These are phyloP conservation scores for Colistium nudipinnis DNA, from an alignment of 2,113 vertebrate species.

Conservation along the genomic window DNA sequence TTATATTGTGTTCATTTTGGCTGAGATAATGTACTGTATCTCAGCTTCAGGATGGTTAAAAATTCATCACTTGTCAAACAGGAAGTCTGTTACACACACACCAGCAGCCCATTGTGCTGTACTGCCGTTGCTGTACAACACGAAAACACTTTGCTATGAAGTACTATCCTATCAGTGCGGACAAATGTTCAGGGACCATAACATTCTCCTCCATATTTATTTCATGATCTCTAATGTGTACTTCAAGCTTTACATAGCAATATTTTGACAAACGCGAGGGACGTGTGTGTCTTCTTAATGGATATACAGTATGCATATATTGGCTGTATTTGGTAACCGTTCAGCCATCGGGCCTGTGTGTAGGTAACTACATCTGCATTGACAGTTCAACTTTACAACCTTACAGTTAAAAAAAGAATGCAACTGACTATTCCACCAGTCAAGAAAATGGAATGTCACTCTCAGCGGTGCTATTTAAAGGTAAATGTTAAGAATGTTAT, in stretches of 20 bases:
- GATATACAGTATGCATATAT: no score
- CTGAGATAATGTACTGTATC: conserved; percentile 8
- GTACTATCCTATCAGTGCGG: neutral
- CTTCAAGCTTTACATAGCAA: neutral
- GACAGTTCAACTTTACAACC: no score
- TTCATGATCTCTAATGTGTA: conserved; percentile 25
- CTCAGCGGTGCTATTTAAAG: conserved; percentile 20
- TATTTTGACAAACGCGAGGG: neutral
- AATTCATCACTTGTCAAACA: conserved; percentile 36
- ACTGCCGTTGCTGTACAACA: conserved; percentile 22
- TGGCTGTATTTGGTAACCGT: neutral
- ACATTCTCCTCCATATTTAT: conserved; percentile 16
- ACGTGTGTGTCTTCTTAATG: neutral
- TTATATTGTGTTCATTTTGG: neutral
- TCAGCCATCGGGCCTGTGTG: no score
- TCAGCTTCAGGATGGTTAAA: conserved; percentile 19
- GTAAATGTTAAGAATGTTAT: neutral
- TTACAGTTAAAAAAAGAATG: no score
- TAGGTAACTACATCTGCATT: neutral
- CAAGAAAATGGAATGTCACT: conserved; percentile 1
- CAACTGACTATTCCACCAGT: neutral
- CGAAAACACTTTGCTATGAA: conserved; percentile 12
- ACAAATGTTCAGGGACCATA: conserved; percentile 31
- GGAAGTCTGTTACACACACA: conserved; percentile 29
- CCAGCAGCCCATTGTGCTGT: conserved; percentile 19